These are phyloP conservation scores for Cryptoblepharus egeriae DNA, from an alignment of 2,797 vertebrate genomes.

Conservation along the genomic window DNA sequence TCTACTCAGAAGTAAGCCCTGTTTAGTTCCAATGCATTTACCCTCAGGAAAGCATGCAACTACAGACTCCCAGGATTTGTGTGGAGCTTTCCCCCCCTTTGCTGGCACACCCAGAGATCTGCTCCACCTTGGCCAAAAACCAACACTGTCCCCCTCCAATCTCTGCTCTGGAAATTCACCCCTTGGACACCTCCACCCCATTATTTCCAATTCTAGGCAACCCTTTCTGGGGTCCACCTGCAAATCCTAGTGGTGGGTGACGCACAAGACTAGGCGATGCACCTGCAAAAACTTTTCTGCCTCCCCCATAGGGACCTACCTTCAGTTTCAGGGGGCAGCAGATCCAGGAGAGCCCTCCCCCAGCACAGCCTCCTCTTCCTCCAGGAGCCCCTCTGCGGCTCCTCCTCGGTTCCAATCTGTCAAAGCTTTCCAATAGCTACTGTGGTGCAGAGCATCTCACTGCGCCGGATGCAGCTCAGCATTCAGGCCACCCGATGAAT, in stretches of 20 bases:
- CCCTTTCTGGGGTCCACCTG: too few species aligned
- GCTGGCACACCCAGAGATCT: too few species aligned
- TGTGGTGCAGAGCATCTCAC: slow-evolving; percentile 78
- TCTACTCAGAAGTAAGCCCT: too few species aligned
- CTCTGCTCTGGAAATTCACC: background rate
- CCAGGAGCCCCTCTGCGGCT: slow-evolving; percentile 49
- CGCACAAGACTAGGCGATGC: too few species aligned
- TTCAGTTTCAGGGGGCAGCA: slow-evolving; percentile 22
- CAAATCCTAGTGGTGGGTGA: background rate
- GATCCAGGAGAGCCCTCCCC: slow-evolving; percentile 9
- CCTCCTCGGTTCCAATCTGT: slow-evolving; percentile 56
- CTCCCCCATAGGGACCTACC: slow-evolving; percentile 58
- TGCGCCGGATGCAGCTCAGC: slow-evolving; percentile 83
- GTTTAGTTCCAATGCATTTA: too few species aligned
- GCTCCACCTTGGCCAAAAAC: too few species aligned
- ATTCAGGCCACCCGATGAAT: slow-evolving; percentile 81
- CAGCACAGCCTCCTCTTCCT: slow-evolving; percentile 4
- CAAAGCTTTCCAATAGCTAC: slow-evolving; percentile 73
- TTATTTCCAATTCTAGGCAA: rapidly evolving
- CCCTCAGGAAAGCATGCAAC: too few species aligned
- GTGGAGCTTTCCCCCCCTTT: too few species aligned
- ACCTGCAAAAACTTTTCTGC: slow-evolving; percentile 55
- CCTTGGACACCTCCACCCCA: too few species aligned
- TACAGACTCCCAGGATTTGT: too few species aligned
- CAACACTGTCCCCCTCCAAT: too few species aligned